These are phyloP conservation scores for Eubasilissa splendida DNA, from an alignment of 2,888 invertebrate species.

Conservation along the genomic window DNA sequence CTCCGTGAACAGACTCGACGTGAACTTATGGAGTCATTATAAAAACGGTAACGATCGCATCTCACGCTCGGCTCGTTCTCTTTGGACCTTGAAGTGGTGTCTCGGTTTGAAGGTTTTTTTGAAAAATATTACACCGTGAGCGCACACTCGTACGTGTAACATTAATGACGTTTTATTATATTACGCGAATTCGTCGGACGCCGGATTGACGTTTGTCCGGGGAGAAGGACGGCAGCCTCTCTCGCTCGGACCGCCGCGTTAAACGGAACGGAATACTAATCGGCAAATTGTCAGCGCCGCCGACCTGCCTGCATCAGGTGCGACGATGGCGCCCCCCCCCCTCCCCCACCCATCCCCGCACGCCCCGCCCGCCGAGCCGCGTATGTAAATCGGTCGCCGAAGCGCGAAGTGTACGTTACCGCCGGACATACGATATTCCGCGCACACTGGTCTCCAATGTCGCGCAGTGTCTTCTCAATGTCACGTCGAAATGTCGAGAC, in stretches of 20 bases:
- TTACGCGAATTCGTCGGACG: too few species aligned
- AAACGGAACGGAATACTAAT: too few species aligned
- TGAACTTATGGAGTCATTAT: conserved; percentile 23
- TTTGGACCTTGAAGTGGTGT: conserved; percentile 42
- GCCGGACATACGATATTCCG: conserved; percentile 43
- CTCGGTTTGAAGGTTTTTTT: conserved; percentile 33
- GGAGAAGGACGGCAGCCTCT: too few species aligned
- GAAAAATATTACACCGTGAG: not conserved
- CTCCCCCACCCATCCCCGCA: too few species aligned
- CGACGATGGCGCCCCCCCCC: too few species aligned
- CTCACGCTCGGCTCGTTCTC: conserved; percentile 38
- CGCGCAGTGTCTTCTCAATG: conserved; percentile 43
- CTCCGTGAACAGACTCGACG: not conserved
- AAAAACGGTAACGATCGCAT: conserved; percentile 35
- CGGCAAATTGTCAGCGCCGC: too few species aligned
- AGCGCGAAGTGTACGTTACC: conserved; percentile 41
- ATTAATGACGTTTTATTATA: too few species aligned
- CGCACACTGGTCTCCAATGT: conserved; percentile 44
- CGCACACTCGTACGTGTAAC: too few species aligned
- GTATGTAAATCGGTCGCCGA: conserved; percentile 25
- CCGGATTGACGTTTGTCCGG: too few species aligned
- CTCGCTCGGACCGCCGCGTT: too few species aligned
- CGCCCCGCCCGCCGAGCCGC: not conserved
- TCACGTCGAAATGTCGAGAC: conserved; percentile 31
- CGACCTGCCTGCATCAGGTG: too few species aligned